Base-by-base conservation (phyloP, 2,797 vertebrate species). In the Scolopax rusticola region DNA sequence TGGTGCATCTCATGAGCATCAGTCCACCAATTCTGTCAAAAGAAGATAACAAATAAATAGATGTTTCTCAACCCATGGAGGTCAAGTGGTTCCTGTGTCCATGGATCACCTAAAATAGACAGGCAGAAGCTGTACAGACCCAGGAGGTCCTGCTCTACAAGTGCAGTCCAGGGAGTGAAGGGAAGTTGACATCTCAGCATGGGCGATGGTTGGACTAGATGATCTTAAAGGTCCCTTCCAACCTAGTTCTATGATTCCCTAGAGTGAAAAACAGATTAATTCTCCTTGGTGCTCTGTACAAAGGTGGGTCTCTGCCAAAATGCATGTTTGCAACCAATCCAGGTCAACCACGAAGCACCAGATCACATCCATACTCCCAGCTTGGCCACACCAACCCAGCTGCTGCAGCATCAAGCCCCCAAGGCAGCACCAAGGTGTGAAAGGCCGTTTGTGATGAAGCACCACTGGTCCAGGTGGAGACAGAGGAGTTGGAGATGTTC, bases 221-320 rank as follows among this genome's bases (percentile, higher is more conserved):
- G 47, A 23, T 47, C 20, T 47, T 47, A 47, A 47, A 47, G 21
- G 47, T 47, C 47, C 47, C 47, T 47, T 47, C 47, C 21, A 7
- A 47, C 47, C 47, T 47, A 47, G 21, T 47, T 23, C 47, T 47
- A 47, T 47, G 21, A 47, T 45, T 63, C 28, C 30, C 28, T 15
- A 57, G 43, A 16, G 6, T 9, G 51, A 36, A 82, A 53, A 64
- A 50, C 15, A 7, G 33, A 36, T 15, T 8, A 59, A 15, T 24
- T 45, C 33, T 38, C 3, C 0, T 12, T 3, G 13, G 36, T 3
- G 0, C 60, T 38, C 43, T 38, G 38, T 43, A 47, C 47, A 43
- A 18, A 10, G 20, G 60, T 65, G 61, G 28, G 36, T 45, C 33
- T n/a, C 69, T 23, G 14, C 17, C 81, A 70, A 43, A 74, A 67